A percentile compares a stretch with the other conserved stretches of the same genome.
phyloP scores from a whole-genome alignment of 2,888 invertebrate species.

The Metalampra italica region DNA sequence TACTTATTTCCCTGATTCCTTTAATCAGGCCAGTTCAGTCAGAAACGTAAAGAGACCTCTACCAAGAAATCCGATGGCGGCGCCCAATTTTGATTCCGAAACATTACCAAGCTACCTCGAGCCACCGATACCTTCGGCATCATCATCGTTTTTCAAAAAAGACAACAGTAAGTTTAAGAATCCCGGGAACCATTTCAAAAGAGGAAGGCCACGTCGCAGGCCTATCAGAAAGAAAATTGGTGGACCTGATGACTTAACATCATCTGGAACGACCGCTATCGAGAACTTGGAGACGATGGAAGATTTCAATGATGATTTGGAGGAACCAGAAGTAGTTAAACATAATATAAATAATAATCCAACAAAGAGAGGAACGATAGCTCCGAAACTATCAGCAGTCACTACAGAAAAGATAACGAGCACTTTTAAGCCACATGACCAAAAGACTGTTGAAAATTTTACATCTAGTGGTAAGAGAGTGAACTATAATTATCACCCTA shows the following conservation, averaged over 20 bases:
- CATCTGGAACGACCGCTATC: conserved; percentile 62
- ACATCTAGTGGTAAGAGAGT: conserved; percentile 73
- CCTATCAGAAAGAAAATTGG: conserved; percentile 67
- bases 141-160: conserved; percentile 51
- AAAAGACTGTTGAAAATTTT: conserved; percentile 34
- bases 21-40: conserved; percentile 61
- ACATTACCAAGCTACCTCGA: conserved; percentile 70
- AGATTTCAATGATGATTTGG: conserved; percentile 49
- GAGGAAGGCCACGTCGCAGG: conserved; percentile 59
- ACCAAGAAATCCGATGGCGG: conserved; percentile 36
- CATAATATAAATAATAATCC: conserved; percentile 29
- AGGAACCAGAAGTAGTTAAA: conserved; percentile 48
- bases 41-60: conserved; percentile 59
- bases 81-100: conserved; percentile 42
- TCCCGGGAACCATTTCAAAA: conserved; percentile 52
- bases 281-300: conserved; percentile 54
- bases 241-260: conserved; percentile 58
- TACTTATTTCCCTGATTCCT: conserved; percentile 63
- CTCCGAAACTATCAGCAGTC: conserved; percentile 54
- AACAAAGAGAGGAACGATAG: conserved; percentile 48
- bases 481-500: conserved; percentile 90
- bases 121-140: conserved; percentile 63
- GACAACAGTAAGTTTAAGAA: conserved; percentile 57
- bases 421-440: conserved; percentile 31
- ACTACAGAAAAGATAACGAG: conserved; percentile 40